Conservation (phyloP, 2,113 vertebrate species). For the Kryptolebias marmoratus region DNA sequence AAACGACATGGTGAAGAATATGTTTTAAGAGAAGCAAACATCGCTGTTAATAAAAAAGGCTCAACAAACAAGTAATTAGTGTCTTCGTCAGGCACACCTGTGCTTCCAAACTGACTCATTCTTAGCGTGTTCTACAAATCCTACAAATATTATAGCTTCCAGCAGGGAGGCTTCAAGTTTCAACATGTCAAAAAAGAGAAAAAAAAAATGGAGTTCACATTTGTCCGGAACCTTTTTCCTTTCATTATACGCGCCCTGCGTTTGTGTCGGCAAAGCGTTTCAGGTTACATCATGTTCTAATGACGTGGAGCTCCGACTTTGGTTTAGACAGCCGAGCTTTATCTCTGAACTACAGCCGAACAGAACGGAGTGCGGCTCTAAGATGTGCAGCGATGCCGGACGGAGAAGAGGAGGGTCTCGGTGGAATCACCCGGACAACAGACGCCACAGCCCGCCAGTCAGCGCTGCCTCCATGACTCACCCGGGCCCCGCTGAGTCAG, state of each 20-base stretch:
- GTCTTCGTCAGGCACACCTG: not conserved
- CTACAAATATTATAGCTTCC: conserved; percentile 1
- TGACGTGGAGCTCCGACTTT: not conserved
- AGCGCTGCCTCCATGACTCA: conserved; percentile 62
- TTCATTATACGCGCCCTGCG: not conserved
- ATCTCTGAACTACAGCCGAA: not conserved
- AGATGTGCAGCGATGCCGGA: not conserved
- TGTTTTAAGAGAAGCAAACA: not conserved
- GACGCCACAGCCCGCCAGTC: conserved; percentile 34
- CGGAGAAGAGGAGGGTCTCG: conserved; percentile 2
- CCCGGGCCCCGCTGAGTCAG: conserved; percentile 58
- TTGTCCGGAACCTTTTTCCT: not conserved
- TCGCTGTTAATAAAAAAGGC: not conserved
- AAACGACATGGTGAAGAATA: conserved; percentile 10
- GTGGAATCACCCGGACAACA: conserved; percentile 44
- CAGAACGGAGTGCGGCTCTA: not conserved
- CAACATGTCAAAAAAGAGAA: conserved; percentile 37
- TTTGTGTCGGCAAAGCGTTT: not conserved
- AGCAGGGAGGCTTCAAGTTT: conserved; percentile 29
- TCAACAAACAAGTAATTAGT: not conserved
- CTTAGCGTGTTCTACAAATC: conserved; percentile 1
- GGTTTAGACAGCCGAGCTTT: not conserved
- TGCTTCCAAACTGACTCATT: too few species aligned
- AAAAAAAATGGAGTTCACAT: not conserved
- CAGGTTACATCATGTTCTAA: conserved; percentile 6